phyloP scores from a whole-genome alignment of 1,140 invertebrate genomes.

The Dryas iulia region DNA sequence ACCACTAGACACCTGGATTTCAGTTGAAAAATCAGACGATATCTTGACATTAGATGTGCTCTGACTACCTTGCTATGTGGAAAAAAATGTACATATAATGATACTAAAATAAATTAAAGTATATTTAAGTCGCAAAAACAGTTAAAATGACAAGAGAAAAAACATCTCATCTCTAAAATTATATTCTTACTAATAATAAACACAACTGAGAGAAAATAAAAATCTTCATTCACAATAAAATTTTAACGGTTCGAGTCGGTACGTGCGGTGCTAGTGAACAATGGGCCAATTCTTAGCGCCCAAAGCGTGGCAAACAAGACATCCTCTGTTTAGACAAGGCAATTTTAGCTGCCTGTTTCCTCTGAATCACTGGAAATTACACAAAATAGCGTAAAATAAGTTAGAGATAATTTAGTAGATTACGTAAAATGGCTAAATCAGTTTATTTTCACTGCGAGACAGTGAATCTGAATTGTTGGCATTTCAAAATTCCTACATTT shows the following conservation, averaged over 20 bases:
- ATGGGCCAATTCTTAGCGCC: constrained; percentile 15
- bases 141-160: background rate
- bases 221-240: constrained; percentile 24
- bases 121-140: no score
- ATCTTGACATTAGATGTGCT: no score
- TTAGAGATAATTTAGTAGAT: background rate
- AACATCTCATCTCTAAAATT: background rate
- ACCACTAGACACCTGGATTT: no score
- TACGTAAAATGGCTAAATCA: background rate
- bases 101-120: no score
- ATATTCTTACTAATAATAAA: background rate
- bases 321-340: constrained; percentile 14
- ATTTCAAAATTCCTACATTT: background rate
- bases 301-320: constrained; percentile 21
- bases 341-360: constrained; percentile 12
- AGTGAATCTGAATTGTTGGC: background rate
- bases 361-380: background rate
- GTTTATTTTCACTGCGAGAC: background rate
- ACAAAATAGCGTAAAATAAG: background rate
- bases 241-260: constrained; percentile 19
- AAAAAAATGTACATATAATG: no score
- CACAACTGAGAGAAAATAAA: background rate
- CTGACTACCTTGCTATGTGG: no score
- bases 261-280: constrained; percentile 7
- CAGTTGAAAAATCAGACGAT: no score